Evolutionary conservation across 2,888 invertebrate genomes (phyloP), one percentile per base, ranked within the genome.

Genomic region (Hyles lineata): DNA sequence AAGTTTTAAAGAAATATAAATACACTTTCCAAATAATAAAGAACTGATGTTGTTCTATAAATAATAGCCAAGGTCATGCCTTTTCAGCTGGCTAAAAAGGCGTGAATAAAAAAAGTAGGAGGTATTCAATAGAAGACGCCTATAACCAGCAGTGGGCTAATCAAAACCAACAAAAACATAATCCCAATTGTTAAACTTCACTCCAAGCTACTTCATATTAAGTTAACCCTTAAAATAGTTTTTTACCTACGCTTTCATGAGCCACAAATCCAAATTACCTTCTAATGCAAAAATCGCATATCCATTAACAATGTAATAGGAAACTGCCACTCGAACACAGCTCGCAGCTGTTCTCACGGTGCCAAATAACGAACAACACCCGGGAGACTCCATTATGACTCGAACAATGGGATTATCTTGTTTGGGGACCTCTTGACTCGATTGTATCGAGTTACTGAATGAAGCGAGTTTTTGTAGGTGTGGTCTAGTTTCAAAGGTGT

Each of bases 391-490:
- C 89, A 91, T 92, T 92, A 92, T 91, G 90, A 88, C 89, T 85
- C 86, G 85, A 91, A 92, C 92, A 92, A 92, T 90, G 91, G 91
- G 91, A 92, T 92, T 92, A 92, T 93, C 92, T 92, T 93, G 93
- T 93, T 93, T 92, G 92, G 90, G 91, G 92, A 92, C 92, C 92
- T 93, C 93, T 93, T 92, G 93, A 92, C 92, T 90, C 89, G 87
- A 88, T 88, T 90, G 86, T 90, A 91, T 92, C 92, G 89, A 88
- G 89, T 92, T 92, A 90, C 92, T 67, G 67, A 67, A 67, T 67
- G 67, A 67, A 50, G 82, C 87, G 85, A 90, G 89, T 92, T 91
- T 92, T 92, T 92, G 90, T 91, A 85, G 90, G 90, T 90, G 90
- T 91, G 92, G 90, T 89, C 85, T 79, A 76, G 78, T 78, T 83